Conservation (phyloP, 2,113 vertebrate genomes). For the Acanthisitta chloris region DNA sequence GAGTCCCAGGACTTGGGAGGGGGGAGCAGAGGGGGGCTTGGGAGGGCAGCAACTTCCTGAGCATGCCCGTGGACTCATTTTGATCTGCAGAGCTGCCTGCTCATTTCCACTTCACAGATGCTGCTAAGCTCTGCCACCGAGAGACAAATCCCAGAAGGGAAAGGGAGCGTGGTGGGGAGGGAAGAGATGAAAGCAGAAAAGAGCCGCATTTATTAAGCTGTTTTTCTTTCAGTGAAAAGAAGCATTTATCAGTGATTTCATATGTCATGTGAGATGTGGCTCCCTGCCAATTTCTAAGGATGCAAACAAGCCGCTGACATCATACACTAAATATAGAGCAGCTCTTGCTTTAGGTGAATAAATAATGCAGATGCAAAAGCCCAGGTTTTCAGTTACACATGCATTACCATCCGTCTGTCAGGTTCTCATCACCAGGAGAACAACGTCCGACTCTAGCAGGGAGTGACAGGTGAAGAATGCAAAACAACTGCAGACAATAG, state of each 20-base stretch:
- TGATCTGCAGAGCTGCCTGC: constrained; percentile 78
- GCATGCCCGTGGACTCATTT: constrained; percentile 78
- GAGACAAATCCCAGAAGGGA: constrained; percentile 74
- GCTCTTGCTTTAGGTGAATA: constrained; percentile 76
- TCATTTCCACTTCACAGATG: constrained; percentile 83
- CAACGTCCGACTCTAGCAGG: constrained; percentile 14
- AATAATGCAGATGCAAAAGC: constrained; percentile 76
- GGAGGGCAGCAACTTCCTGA: constrained; percentile 73
- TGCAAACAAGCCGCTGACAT: constrained; percentile 81
- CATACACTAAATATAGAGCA: constrained; percentile 81
- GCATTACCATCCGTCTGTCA: constrained; percentile 69
- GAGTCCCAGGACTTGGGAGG: constrained; percentile 76
- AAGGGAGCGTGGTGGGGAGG: constrained; percentile 30
- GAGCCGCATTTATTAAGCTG: constrained; percentile 74
- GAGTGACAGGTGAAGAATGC: constrained; percentile 52
- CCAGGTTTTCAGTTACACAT: constrained; percentile 72
- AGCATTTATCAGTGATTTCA: constrained; percentile 84
- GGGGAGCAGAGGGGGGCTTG: background rate
- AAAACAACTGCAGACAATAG: constrained; percentile 43
- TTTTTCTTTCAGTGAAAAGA: constrained; percentile 80
- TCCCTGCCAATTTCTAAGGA: constrained; percentile 76
- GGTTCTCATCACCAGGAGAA: constrained; percentile 60
- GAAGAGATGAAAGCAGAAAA: constrained; percentile 70
- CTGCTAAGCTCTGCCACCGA: constrained; percentile 65
- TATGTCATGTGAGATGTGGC: constrained; percentile 84